Evolutionary conservation across 1,140 invertebrate species (phyloP), one percentile per base, ranked within the genome.

Genomic region (Drosophila lowei): DNA sequence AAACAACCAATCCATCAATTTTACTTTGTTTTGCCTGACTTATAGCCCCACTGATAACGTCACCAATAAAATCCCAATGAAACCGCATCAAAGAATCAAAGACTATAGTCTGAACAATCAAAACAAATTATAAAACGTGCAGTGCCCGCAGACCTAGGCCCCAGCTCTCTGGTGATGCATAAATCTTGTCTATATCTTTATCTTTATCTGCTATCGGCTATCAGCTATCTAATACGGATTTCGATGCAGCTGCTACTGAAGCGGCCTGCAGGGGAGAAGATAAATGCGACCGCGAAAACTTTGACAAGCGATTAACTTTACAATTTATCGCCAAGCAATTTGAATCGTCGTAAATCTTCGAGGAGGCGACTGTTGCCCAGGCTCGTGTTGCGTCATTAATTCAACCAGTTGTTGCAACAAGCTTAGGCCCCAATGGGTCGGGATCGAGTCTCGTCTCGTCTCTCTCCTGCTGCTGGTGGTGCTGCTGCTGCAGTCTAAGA

Each of bases 231-330:
- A 58, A 75, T 75, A 56, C 62, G 34, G 11, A 38, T 48, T 66
- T 49, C 72, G 43, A 56, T 47, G 61, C 71, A 65, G 72, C 61
- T 74, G 71, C 70, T 38, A 71, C 70, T 48, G 48, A 43, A 50
- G 62, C 65, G 28, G 8, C 28, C 30, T 23, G 4, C 2, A 23
- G 23, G 23, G 23, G 23, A 34, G 30, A 74, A 86, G 83, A 81
- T 88, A 74, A 85, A 80, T 85, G 77, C 77, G 83, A 65, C 75
- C 84, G 83, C 83, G 75, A 83, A 78, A 76, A 76, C 71, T 88
- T 88, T 88, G 83, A 88, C 83, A 88, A 89, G 84, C 83, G 83
- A 88, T 88, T 88, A 88, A 88, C 84, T 88, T 86, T 76, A 83
- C 74, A 81, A 86, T 86, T 86, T 86, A 86, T 86, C 71, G 78